phyloP scores from a whole-genome alignment of 2,888 invertebrate species.

The Physocephala rufipes region DNA sequence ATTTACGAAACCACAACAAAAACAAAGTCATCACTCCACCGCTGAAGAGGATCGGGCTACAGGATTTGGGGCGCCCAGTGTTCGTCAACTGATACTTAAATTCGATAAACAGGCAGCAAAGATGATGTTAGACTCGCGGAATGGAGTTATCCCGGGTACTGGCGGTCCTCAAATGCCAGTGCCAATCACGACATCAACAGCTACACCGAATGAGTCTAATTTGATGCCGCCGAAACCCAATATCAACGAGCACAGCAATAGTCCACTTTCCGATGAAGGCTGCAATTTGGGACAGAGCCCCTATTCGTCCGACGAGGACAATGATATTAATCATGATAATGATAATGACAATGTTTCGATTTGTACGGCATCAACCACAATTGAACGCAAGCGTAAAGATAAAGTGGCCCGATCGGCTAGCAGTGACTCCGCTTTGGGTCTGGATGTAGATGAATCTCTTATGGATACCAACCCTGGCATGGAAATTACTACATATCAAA shows the following conservation, averaged over 20 bases:
- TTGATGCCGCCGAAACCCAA: slow-evolving; percentile 43
- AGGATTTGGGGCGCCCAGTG: slow-evolving; percentile 18
- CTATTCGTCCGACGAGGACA: slow-evolving; percentile 58
- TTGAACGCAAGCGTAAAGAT: slow-evolving; percentile 51
- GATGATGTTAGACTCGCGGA: not conserved
- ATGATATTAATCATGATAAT: slow-evolving; percentile 48
- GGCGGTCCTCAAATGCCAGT: slow-evolving; percentile 33
- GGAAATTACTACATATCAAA: not conserved
- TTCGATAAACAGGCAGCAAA: not conserved
- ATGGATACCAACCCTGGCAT: slow-evolving; percentile 24
- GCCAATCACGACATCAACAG: not conserved
- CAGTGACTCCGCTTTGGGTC: slow-evolving; percentile 63
- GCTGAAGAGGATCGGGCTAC: not conserved
- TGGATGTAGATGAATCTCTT: slow-evolving; percentile 60
- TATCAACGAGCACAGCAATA: slow-evolving; percentile 48
- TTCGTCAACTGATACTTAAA: slow-evolving; percentile 2
- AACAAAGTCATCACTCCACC: not conserved
- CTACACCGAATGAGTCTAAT: slow-evolving; percentile 22
- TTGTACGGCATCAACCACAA: slow-evolving; percentile 41
- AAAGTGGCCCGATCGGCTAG: slow-evolving; percentile 64
- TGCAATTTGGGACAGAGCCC: slow-evolving; percentile 61
- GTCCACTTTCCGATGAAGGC: slow-evolving; percentile 62
- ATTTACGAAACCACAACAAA: slow-evolving; percentile 30
- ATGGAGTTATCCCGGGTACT: slow-evolving; percentile 8
- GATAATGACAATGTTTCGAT: slow-evolving; percentile 46